Evolutionary conservation across 2,797 vertebrate genomes (phyloP), one percentile per base, ranked within the genome.

Genomic region (Pipistrellus kuhlii): DNA sequence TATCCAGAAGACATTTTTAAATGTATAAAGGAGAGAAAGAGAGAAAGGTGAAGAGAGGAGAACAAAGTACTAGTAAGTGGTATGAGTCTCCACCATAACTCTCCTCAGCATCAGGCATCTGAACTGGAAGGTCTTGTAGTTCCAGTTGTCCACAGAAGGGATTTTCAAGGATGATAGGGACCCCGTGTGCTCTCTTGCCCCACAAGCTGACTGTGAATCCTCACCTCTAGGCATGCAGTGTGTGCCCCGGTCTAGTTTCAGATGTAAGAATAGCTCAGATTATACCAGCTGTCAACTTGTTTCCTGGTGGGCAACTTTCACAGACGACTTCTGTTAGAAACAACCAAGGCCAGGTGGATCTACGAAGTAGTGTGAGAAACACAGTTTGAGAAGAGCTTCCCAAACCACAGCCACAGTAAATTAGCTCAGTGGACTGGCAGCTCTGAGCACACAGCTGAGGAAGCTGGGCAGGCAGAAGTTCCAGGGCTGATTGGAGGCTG

Each of bases 211-310:
- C 51, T 20, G 10, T 11, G 30, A 20, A 5, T 14, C 80, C 66
- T 57, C 27, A 0, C 38, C 25, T 38, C 6, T 0, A 0, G 15
- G n/a, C 1, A 0, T 0, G 3, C 1, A 21, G 8, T 6, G 14
- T n/a, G 6, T 12, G 25, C 44, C 20, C 51, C 51, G 23, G 1
- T 44, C 41, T n/a, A 27, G 27, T 88, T 41, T 30, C 17, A 12
- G 17, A 41, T 11, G 82, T 20, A 21, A 12, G 46, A 20, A 15
- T 20, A 15, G 27, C 17, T 41, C 17, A 15, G 30, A 57, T 41
- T 6, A 30, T 30, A 41, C 51, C 11, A 23, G 62, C 8, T 48
- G 9, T 20, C 32, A 46, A 0, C 48, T 44, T 68, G 8, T 41
- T 53, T 73, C 84, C 48, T 8, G 25, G 17, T 2, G 84, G 32